These are phyloP conservation scores for Crotalus viridis DNA, from an alignment of 2,113 vertebrate species.

Conservation along the genomic window DNA sequence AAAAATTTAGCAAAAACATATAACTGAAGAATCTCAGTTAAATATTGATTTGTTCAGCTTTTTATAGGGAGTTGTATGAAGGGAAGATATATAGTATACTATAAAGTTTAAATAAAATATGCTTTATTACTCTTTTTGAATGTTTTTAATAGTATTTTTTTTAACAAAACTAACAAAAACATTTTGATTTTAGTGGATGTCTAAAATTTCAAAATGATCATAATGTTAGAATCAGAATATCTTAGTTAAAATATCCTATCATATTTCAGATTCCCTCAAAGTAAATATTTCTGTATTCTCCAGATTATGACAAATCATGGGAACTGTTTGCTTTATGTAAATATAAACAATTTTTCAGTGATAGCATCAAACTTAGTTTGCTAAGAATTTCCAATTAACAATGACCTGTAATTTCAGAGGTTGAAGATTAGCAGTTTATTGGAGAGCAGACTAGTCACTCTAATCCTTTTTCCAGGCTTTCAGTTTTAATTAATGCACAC, in stretches of 20 bases:
- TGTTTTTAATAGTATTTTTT: not conserved
- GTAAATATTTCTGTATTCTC: constrained; percentile 28
- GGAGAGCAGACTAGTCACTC: constrained; percentile 48
- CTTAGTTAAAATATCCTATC: not conserved
- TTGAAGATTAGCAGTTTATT: constrained; percentile 45
- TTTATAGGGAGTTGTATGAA: not conserved
- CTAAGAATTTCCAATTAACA: constrained; percentile 49
- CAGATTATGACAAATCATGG: constrained; percentile 39
- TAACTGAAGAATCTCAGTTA: not conserved
- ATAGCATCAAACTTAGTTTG: constrained; percentile 11
- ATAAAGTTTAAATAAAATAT: not conserved
- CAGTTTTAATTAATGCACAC: constrained; percentile 62
- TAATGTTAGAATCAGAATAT: constrained; percentile 9
- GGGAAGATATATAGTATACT: not conserved
- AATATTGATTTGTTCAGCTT: not conserved
- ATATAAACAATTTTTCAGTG: constrained; percentile 42
- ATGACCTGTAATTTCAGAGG: constrained; percentile 35
- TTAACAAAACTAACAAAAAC: not conserved
- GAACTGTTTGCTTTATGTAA: constrained; percentile 48
- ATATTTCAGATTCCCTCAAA: constrained; percentile 23
- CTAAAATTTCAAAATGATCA: not conserved
- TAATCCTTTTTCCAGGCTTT: constrained; percentile 64
- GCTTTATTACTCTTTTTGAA: not conserved
- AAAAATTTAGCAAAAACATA: not conserved
- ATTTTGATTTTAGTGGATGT: not conserved